Evolutionary conservation across 2,113 vertebrate species (phyloP).

Genomic region (Gymnobelideus leadbeateri): DNA sequence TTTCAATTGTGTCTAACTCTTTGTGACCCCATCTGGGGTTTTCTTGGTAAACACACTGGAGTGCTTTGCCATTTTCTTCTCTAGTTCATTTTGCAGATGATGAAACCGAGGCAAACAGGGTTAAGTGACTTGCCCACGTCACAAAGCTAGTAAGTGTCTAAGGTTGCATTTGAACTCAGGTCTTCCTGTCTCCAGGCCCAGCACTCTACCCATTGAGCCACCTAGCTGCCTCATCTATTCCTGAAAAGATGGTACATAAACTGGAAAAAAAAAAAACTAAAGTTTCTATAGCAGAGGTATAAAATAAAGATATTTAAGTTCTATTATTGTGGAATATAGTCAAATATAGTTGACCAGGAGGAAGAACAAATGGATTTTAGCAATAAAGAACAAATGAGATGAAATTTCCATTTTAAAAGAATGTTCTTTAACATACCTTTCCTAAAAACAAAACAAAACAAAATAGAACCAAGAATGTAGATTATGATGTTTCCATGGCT

Average conservation of each 20-base stretch:
- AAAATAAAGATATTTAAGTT: not conserved
- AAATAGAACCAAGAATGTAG: not conserved
- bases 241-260: not conserved
- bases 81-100: not conserved
- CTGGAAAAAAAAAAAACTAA: not conserved
- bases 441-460: conserved; percentile 23
- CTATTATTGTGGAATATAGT: not conserved
- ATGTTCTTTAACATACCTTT: not conserved
- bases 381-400: not conserved
- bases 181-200: not conserved
- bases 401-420: conserved; percentile 27
- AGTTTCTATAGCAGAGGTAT: not conserved
- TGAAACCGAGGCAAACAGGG: no score
- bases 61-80: not conserved
- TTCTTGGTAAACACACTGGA: not conserved
- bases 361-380: not conserved
- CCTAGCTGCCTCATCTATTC: not conserved
- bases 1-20: conserved; percentile 4
- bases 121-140: not conserved
- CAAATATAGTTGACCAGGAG: conserved; percentile 17
- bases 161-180: not conserved
- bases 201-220: not conserved
- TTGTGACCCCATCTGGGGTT: not conserved
- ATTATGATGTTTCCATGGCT: not conserved
- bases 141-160: not conserved